Evolutionary conservation across 2,113 vertebrate genomes (phyloP).

Genomic region (Rhynchopsitta pachyrhyncha): DNA sequence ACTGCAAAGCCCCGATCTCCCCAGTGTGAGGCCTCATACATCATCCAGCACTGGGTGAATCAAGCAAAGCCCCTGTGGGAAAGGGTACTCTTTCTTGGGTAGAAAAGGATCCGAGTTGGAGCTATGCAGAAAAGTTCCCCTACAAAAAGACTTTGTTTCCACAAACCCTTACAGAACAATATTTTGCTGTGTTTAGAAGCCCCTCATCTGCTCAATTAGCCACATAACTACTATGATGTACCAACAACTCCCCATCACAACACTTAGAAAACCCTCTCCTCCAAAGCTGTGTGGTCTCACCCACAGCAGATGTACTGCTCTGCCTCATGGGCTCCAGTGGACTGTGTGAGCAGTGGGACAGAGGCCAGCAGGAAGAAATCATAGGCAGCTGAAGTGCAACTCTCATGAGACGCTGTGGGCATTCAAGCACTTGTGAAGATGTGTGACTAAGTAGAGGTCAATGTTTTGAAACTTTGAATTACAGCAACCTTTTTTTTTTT

Average conservation of each 20-base stretch:
- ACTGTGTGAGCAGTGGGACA: too few species aligned
- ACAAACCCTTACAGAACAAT: neutral
- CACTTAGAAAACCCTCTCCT: neutral
- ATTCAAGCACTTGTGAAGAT: neutral
- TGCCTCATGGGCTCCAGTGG: neutral
- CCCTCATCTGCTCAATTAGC: fast-evolving
- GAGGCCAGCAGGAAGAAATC: neutral
- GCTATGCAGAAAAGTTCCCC: neutral
- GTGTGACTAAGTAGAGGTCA: neutral
- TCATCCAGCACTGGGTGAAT: fast-evolving
- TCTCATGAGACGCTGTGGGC: neutral
- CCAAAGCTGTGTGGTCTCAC: neutral
- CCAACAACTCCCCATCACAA: neutral
- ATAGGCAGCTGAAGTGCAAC: neutral
- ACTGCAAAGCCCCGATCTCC: neutral
- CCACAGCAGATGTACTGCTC: neutral
- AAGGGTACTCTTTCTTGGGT: neutral
- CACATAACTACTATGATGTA: neutral
- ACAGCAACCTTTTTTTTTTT: neutral
- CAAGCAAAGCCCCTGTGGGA: neutral
- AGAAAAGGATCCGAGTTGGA: fast-evolving
- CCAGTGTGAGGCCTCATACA: fast-evolving
- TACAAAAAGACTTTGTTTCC: neutral
- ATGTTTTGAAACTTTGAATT: neutral
- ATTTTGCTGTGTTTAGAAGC: neutral